Evolutionary conservation across 2,888 invertebrate genomes (phyloP).

Genomic region (Dryobota labecula): DNA sequence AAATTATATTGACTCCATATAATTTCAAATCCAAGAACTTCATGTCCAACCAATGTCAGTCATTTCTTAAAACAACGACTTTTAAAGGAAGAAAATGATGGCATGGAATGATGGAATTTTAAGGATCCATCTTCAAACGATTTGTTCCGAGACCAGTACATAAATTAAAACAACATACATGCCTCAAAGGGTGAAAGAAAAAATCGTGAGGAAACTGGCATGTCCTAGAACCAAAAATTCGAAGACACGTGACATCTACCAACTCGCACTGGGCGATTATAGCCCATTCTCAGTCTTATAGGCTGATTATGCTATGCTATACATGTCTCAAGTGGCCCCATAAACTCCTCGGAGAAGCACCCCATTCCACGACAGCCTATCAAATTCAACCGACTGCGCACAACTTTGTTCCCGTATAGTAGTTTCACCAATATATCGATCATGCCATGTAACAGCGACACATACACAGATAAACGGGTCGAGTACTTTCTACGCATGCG

Average conservation of each 20-base stretch:
- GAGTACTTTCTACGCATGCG: slow-evolving; percentile 77
- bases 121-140: not conserved
- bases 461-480: slow-evolving; percentile 64
- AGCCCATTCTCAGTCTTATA: too few relatives aligned
- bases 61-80: too few relatives aligned
- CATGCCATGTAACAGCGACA: slow-evolving; percentile 55
- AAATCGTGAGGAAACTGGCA: too few relatives aligned
- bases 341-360: not conserved
- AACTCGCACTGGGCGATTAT: too few relatives aligned
- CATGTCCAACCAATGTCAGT: too few relatives aligned
- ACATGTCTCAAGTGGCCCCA: not conserved
- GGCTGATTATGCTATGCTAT: too few relatives aligned
- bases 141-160: not conserved
- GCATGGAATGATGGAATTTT: not conserved
- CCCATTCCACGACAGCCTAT: not conserved
- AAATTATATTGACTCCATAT: not conserved
- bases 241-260: too few relatives aligned
- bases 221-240: too few relatives aligned
- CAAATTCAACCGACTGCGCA: not conserved
- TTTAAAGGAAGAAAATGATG: not conserved
- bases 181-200: too few relatives aligned
- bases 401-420: slow-evolving; percentile 22
- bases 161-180: not conserved
- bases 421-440: slow-evolving; percentile 64
- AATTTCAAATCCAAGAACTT: not conserved